Evolutionary conservation across 1,140 invertebrate species (phyloP).

Genomic region (Penaeus chinensis): DNA sequence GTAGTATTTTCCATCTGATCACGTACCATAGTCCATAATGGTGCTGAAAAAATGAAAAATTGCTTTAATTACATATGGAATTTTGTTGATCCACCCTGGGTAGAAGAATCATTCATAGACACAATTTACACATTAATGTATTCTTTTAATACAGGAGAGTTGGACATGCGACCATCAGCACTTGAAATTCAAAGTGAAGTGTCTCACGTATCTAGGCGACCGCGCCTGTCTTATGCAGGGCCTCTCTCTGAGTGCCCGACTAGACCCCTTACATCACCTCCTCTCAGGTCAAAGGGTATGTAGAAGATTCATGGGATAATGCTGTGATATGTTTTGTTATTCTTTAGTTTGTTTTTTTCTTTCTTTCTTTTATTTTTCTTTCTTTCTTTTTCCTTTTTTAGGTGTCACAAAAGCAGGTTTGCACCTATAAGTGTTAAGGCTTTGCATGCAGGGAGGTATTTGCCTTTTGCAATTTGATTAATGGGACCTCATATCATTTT

Average conservation of each 20-base stretch:
- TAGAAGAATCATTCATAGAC: neutral
- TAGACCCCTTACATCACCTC: conserved; percentile 43
- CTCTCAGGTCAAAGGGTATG: conserved; percentile 45
- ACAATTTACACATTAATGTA: conserved; percentile 8
- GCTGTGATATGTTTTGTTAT: too few species aligned
- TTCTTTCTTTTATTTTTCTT: too few species aligned
- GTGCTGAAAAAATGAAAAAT: neutral
- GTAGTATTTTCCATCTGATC: too few species aligned
- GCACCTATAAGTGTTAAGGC: too few species aligned
- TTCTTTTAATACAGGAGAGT: conserved; percentile 39
- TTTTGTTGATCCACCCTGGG: neutral
- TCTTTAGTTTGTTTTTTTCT: too few species aligned
- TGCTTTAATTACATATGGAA: neutral
- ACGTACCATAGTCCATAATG: neutral
- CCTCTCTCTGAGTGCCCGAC: conserved; percentile 40
- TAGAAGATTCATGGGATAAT: too few species aligned
- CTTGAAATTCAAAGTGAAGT: conserved; percentile 63
- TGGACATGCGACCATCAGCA: conserved; percentile 53
- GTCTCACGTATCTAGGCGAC: conserved; percentile 40
- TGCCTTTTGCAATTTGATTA: too few species aligned
- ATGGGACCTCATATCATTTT: too few species aligned
- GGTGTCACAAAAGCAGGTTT: too few species aligned
- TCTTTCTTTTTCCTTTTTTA: too few species aligned
- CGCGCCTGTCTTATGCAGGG: conserved; percentile 42
- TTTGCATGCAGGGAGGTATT: too few species aligned